Evolutionary conservation across 2,113 vertebrate species (phyloP), one percentile per base, ranked within the genome.

Genomic region (Butorides virescens): DNA sequence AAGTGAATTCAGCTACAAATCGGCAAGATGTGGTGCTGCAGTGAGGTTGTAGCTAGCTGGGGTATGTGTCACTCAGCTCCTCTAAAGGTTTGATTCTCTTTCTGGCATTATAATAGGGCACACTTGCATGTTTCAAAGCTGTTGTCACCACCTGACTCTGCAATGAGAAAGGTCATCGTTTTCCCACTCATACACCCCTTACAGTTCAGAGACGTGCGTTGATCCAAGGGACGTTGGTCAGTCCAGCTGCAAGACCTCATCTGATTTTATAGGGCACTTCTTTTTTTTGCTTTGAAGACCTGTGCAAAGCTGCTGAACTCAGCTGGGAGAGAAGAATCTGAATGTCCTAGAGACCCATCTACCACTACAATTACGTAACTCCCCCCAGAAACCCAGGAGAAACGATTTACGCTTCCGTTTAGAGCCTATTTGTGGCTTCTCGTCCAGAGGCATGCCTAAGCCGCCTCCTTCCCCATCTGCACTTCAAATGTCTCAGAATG

Each of bases 381-480:
- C 36, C 26, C 66, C 36, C 63, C 78, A 94, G 91, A 83, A 94
- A 73, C 23, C 46, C 68, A 37, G 55, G 21, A 88, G 79, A 86
- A 93, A 92, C 80, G 7, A 94, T 92, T 93, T 83, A 73, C 29
- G 25, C 72, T 94, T 94, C 91, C 72, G 66, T 93, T 93, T 86
- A 72, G 74, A 90, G 56, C 81, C 67, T 53, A 50, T 91, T 89
- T 92, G 95, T 86, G 90, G 83, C 79, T 88, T 67, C 73, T 86
- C n/a, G 4, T 94, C 90, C 95, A 93, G 77, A 91, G 87, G 84
- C 84, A 61, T 13, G 80, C 80, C 84, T 91, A 23, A 94, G 70
- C 85, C 39, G 9, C 88, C 95, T 96, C 81, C 56, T 87, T 91
- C 90, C 65, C 90, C 93, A 85, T 95, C 95, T 90, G 93, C 88